Conservation (phyloP, 2,888 invertebrate genomes). For the Lordiphosa andalusiaca region DNA sequence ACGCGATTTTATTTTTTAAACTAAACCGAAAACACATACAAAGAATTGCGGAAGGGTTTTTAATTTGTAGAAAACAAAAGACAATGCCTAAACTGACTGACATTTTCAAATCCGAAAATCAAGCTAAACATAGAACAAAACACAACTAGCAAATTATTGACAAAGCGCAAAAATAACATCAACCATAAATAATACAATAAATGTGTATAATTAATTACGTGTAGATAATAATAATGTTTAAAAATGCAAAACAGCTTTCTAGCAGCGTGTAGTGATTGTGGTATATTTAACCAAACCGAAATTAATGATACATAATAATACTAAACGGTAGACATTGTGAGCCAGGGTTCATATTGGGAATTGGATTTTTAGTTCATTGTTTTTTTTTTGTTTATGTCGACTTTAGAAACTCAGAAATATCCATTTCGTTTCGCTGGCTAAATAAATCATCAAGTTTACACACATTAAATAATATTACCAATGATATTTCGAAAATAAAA, state of each 20-base stretch:
- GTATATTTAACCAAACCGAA: constrained; percentile 62
- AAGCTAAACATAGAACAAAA: constrained; percentile 31
- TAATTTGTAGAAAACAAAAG: constrained; percentile 51
- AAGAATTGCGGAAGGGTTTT: constrained; percentile 20
- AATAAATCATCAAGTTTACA: constrained; percentile 33
- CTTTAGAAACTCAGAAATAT: not conserved
- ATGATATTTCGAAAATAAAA: constrained; percentile 30
- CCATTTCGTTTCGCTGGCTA: not conserved
- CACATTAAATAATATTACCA: constrained; percentile 28
- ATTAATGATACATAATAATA: constrained; percentile 10
- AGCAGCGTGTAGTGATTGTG: constrained; percentile 72
- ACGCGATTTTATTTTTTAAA: constrained; percentile 20
- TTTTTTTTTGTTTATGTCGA: constrained; percentile 5
- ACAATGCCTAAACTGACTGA: constrained; percentile 76
- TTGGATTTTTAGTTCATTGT: constrained; percentile 2
- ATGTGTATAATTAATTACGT: constrained; percentile 53
- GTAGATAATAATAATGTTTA: constrained; percentile 65
- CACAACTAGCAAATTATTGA: constrained; percentile 58
- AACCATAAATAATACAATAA: constrained; percentile 23
- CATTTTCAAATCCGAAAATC: constrained; percentile 35
- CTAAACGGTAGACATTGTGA: constrained; percentile 8
- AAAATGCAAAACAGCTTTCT: constrained; percentile 57
- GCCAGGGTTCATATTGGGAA: not conserved
- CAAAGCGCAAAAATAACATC: constrained; percentile 30
- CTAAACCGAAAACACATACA: constrained; percentile 15